These are phyloP conservation scores for Nephrotoma flavescens DNA, from an alignment of 2,888 invertebrate genomes.

Conservation along the genomic window DNA sequence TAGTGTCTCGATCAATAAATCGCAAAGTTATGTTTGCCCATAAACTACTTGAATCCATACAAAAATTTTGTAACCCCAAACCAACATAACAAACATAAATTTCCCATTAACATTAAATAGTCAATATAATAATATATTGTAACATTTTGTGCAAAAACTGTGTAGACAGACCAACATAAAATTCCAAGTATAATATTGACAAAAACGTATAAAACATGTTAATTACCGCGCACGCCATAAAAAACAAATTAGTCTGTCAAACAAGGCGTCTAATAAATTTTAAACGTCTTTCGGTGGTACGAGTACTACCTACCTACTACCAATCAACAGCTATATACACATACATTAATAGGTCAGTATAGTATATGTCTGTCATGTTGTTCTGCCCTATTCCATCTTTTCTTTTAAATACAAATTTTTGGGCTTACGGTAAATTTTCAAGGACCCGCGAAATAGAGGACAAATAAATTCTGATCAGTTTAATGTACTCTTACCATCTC, in stretches of 20 bases:
- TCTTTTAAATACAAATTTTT: background rate
- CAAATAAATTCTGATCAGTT: conserved; percentile 1
- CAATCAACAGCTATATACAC: background rate
- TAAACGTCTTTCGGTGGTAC: background rate
- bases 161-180: background rate
- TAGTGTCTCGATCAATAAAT: no score
- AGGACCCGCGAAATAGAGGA: background rate
- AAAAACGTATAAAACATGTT: background rate
- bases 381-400: background rate
- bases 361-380: background rate
- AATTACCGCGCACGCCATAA: background rate
- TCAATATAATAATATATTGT: background rate
- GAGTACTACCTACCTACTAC: background rate
- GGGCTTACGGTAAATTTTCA: conserved; percentile 1
- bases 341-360: background rate
- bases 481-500: background rate
- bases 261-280: background rate
- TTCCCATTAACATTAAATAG: background rate
- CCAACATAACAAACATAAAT: background rate
- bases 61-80: background rate
- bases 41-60: no score
- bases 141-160: background rate
- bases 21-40: no score
- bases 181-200: background rate
- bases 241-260: background rate